Base-by-base conservation (phyloP, 2,888 invertebrate genomes). In the Carcina quercana region DNA sequence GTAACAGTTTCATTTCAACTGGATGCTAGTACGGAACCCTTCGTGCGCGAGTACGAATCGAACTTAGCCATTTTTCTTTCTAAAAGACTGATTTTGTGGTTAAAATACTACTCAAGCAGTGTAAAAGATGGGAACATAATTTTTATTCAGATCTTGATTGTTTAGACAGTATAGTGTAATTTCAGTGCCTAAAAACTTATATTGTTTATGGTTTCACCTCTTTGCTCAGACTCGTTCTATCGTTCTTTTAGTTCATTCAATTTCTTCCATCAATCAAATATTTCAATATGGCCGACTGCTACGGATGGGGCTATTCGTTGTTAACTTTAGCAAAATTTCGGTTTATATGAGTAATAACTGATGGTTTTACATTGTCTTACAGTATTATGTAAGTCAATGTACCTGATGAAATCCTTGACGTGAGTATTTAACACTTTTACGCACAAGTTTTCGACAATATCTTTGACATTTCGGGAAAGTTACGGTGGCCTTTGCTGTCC, bases 341-440 rank as follows among this genome's bases (percentile, higher is more conserved):
- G 59, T 57, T 60, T 45, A 51, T 53, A 63, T 59, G 62, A 45
- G 47, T 50, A 43, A 58, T 53, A 51, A 45, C 42, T 43, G 49
- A 39, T 41, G 46, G 36, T 53, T 53, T 58, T n/a, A 53, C 56
- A 53, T 69, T 69, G 68, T 43, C 70, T 74, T 74, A 70, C 70
- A 59, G 52, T 62, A 76, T 71, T 65, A 80, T 82, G 80, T 79
- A 78, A 80, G 75, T 73, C 71, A 66, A 66, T 70, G 68, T 57
- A 53, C 49, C 52, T 60, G 60, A 67, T 71, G 59, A 64, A 67
- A 60, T 60, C 58, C 54, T 60, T 54, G 46, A 56, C 56, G 82
- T 80, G 67, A 78, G 79, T 79, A 69, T 46, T 43, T 34, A 17
- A 17, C 5, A 5, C 24, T 11, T 45, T 35, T 35, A 38, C 43